Evolutionary conservation across 2,797 vertebrate species (phyloP).

Genomic region (Sarcoramphus papa): DNA sequence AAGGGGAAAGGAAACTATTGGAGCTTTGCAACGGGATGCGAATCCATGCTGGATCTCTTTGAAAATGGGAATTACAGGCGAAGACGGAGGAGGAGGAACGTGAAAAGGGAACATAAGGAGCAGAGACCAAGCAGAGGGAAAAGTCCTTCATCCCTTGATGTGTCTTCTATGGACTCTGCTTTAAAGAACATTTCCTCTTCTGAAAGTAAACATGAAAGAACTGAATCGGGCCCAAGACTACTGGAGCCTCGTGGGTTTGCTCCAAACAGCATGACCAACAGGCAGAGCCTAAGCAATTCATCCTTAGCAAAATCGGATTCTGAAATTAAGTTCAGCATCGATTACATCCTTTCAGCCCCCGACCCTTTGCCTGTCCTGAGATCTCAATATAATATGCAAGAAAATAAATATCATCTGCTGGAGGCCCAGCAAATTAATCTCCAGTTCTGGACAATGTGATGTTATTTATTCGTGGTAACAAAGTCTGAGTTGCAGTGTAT

Average conservation of each 20-base stretch:
- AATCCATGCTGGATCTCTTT: slow-evolving; percentile 96
- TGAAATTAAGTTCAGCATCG: slow-evolving; percentile 97
- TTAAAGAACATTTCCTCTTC: slow-evolving; percentile 61
- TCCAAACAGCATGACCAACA: slow-evolving; percentile 66
- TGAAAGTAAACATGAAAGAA: slow-evolving; percentile 46
- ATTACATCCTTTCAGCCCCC: slow-evolving; percentile 94
- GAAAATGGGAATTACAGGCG: slow-evolving; percentile 95
- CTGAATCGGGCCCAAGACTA: slow-evolving; percentile 15
- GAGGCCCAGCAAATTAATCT: slow-evolving; percentile 84
- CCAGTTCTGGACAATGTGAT: slow-evolving; percentile 89
- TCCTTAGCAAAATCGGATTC: slow-evolving; percentile 80
- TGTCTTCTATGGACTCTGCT: slow-evolving; percentile 43
- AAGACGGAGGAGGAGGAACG: slow-evolving; percentile 83
- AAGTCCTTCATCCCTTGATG: neutral
- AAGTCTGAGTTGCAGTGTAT: neutral
- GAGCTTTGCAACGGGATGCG: slow-evolving; percentile 94
- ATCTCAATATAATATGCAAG: slow-evolving; percentile 63
- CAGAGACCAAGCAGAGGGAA: slow-evolving; percentile 59
- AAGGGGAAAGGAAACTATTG: slow-evolving; percentile 97
- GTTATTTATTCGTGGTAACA: neutral
- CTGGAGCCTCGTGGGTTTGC: slow-evolving; percentile 75
- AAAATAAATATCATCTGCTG: slow-evolving; percentile 73
- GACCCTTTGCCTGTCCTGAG: slow-evolving; percentile 82
- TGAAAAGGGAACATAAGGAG: slow-evolving; percentile 83
- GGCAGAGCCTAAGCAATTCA: slow-evolving; percentile 54